Evolutionary conservation across 2,888 invertebrate species (phyloP).

Genomic region (Bibio marci): DNA sequence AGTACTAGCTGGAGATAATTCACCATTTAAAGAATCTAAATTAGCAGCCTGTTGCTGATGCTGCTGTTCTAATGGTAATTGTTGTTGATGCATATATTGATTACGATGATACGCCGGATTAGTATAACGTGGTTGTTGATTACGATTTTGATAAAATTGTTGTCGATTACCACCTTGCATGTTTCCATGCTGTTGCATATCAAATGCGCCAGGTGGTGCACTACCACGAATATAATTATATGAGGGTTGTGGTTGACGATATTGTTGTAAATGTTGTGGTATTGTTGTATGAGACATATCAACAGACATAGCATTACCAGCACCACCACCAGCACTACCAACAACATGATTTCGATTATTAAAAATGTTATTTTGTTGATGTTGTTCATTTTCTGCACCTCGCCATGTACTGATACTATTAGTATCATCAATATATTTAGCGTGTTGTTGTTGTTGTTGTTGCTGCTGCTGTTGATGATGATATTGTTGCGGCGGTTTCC

Average conservation of each 20-base stretch:
- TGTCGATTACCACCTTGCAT: background rate
- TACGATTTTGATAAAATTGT: slow-evolving; percentile 1
- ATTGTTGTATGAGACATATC: background rate
- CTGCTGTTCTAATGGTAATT: slow-evolving; percentile 17
- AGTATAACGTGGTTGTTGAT: background rate
- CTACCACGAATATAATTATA: background rate
- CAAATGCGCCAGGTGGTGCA: background rate
- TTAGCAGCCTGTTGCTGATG: slow-evolving; percentile 17
- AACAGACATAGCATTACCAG: background rate
- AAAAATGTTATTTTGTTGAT: background rate
- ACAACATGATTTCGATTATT: background rate
- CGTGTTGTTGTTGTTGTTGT: background rate
- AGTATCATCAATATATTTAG: slow-evolving; percentile 1
- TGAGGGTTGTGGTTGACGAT: slow-evolving; percentile 2
- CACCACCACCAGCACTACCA: background rate
- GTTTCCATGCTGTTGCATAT: background rate
- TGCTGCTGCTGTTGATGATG: background rate
- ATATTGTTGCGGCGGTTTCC: slow-evolving; percentile 7
- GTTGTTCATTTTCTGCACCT: background rate
- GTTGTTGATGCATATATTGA: slow-evolving; percentile 13
- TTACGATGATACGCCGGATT: slow-evolving; percentile 13
- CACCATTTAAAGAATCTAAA: background rate
- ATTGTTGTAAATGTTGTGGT: background rate
- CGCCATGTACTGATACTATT: slow-evolving; percentile 3
- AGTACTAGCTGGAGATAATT: background rate